These are phyloP conservation scores for Dryadula phaetusa DNA, from an alignment of 2,888 invertebrate genomes.

Conservation along the genomic window DNA sequence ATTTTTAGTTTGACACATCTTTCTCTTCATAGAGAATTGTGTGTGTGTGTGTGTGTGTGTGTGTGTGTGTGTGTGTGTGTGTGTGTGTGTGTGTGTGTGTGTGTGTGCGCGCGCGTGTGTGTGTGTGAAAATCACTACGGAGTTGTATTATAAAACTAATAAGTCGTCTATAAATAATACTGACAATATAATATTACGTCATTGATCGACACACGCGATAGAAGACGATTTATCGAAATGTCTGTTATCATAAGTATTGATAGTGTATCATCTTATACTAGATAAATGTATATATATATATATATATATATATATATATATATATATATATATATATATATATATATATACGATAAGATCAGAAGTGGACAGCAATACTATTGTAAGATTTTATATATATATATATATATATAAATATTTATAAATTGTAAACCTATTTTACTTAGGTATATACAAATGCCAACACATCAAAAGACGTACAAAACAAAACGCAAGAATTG, in stretches of 20 bases:
- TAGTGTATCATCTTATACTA: slow-evolving; percentile 8
- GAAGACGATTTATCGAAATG: slow-evolving; percentile 16
- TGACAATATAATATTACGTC: slow-evolving; percentile 3
- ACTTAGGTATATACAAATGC: background rate
- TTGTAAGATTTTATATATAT: no score
- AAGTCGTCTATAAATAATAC: background rate
- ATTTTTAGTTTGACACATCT: no score
- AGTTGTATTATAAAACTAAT: background rate
- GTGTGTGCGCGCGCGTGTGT: no score
- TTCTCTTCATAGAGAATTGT: no score
- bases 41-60: no score
- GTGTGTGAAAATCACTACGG: no score
- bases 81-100: no score
- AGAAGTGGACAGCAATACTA: no score
- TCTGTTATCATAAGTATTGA: slow-evolving; percentile 17
- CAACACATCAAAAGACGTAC: background rate
- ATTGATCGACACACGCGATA: slow-evolving; percentile 13
- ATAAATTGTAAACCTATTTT: background rate
- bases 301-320: slow-evolving; percentile 1
- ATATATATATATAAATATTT: background rate
- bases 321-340: background rate
- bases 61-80: no score
- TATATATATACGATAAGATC: no score
- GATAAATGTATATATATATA: background rate
- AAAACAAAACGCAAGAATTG: background rate